phyloP scores from a whole-genome alignment of 2,888 invertebrate species.

The Aphrophora alni region DNA sequence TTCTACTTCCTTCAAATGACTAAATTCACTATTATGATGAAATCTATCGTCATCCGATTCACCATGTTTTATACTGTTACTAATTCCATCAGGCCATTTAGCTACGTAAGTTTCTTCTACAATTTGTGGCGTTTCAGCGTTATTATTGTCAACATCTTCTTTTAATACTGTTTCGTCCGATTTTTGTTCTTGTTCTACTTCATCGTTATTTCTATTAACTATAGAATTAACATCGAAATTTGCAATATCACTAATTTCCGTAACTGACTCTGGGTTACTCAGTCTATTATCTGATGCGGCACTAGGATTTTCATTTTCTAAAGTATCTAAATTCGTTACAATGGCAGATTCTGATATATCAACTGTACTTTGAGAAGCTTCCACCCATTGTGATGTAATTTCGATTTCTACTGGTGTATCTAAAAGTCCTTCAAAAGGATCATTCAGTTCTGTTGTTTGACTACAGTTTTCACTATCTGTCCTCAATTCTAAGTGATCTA shows the following conservation, averaged over 20 bases:
- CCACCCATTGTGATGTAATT: not conserved
- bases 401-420: not conserved
- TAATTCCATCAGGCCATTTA: slow-evolving; percentile 36
- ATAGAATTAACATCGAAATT: not conserved
- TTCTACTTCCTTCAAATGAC: slow-evolving; percentile 37
- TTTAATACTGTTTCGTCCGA: not conserved
- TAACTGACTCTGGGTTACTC: not conserved
- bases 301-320: not conserved
- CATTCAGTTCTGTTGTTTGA: slow-evolving; percentile 11
- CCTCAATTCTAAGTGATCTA: not conserved
- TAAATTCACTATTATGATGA: slow-evolving; percentile 31
- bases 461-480: not conserved
- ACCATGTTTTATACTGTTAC: not conserved
- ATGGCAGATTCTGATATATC: not conserved
- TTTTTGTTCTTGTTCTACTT: not conserved
- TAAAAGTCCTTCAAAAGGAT: not conserved
- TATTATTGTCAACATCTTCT: slow-evolving; percentile 14
- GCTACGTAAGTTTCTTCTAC: slow-evolving; percentile 37
- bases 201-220: not conserved
- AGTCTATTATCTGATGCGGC: not conserved
- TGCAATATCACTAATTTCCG: not conserved
- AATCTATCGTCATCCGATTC: slow-evolving; percentile 20
- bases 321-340: not conserved
- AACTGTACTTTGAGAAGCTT: not conserved
- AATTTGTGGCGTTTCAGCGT: slow-evolving; percentile 13